Evolutionary conservation across 92 coral and sea anemone genomes (phyloP).

Genomic region (Parazoanthus darwini): DNA sequence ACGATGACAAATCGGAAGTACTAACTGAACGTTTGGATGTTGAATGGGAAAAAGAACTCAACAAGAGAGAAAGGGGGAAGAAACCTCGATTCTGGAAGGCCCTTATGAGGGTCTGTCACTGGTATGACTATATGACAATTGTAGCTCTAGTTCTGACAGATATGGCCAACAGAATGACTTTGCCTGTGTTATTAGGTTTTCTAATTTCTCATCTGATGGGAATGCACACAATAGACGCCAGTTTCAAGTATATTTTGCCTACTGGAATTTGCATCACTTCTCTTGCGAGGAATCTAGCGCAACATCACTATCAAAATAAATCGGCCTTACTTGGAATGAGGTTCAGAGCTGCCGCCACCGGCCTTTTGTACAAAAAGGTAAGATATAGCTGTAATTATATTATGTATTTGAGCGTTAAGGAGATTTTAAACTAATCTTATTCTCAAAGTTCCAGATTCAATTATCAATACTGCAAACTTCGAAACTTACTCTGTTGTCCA

Average conservation of each 20-base stretch:
- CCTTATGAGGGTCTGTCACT: conserved; percentile 78
- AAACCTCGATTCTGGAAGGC: conserved; percentile 90
- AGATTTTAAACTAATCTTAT: background rate
- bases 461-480: background rate
- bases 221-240: conserved; percentile 62
- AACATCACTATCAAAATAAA: conserved; percentile 88
- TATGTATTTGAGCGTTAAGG: background rate
- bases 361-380: conserved; percentile 83
- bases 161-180: conserved; percentile 89
- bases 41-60: conserved; percentile 80
- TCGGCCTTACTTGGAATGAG: conserved; percentile 87
- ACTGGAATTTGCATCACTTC: conserved; percentile 86
- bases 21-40: conserved; percentile 70
- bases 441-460: background rate
- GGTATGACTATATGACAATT: conserved; percentile 73
- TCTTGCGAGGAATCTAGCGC: conserved; percentile 78
- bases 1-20: conserved; percentile 80
- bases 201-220: conserved; percentile 89
- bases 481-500: background rate
- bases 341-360: conserved; percentile 86
- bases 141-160: conserved; percentile 77
- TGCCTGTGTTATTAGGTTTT: conserved; percentile 83
- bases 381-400: background rate
- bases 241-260: conserved; percentile 77
- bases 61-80: conserved; percentile 66